phyloP scores from a whole-genome alignment of 1,140 invertebrate genomes.

The Psilanteris sp. region DNA sequence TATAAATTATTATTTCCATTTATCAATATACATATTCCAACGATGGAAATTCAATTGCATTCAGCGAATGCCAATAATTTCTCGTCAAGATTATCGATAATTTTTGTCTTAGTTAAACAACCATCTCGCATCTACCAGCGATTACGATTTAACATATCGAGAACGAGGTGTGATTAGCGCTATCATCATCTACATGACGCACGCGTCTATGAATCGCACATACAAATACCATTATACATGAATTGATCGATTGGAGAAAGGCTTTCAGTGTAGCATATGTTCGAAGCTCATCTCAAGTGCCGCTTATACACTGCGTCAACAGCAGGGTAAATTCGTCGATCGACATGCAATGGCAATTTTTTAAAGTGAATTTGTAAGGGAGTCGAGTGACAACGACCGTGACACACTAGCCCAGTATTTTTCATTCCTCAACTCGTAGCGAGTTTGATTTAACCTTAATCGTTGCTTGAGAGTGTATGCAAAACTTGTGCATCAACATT shows the following conservation, averaged over 20 bases:
- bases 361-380: slow-evolving; percentile 6
- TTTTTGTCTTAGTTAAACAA: too few species aligned
- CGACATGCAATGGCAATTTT: slow-evolving; percentile 22
- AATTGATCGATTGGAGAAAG: slow-evolving; percentile 46
- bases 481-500: too few species aligned
- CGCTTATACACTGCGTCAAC: slow-evolving; percentile 38
- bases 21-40: too few species aligned
- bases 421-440: background rate
- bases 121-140: too few species aligned
- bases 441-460: too few species aligned
- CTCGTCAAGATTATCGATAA: too few species aligned
- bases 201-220: slow-evolving; percentile 41
- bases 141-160: too few species aligned
- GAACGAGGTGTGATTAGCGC: slow-evolving; percentile 42
- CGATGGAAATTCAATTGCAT: too few species aligned
- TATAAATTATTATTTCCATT: too few species aligned
- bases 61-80: too few species aligned
- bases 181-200: slow-evolving; percentile 53
- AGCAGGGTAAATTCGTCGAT: slow-evolving; percentile 40
- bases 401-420: slow-evolving; percentile 23
- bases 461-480: too few species aligned
- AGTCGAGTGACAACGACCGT: slow-evolving; percentile 31
- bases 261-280: slow-evolving; percentile 45
- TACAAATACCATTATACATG: slow-evolving; percentile 31
- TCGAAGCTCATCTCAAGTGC: slow-evolving; percentile 50